These are phyloP conservation scores for Lithobates sylvaticus DNA, from an alignment of 2,797 vertebrate genomes.

Conservation along the genomic window DNA sequence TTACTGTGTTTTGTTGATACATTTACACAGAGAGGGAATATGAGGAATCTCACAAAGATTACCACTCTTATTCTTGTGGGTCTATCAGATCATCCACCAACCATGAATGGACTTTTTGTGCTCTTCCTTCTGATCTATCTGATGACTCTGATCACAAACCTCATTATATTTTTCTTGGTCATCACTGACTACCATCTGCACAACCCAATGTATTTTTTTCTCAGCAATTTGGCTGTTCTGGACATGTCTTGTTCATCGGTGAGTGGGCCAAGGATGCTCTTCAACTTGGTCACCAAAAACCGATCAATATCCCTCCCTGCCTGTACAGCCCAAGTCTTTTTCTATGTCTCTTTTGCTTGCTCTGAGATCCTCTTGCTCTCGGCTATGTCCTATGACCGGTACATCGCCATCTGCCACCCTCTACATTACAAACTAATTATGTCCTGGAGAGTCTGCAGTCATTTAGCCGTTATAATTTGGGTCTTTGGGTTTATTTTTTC, in stretches of 20 bases:
- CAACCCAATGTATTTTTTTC: slow-evolving; percentile 55
- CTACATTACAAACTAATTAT: slow-evolving; percentile 32
- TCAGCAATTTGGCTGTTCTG: slow-evolving; percentile 66
- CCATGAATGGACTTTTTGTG: slow-evolving; percentile 1
- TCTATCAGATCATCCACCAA: slow-evolving; percentile 7
- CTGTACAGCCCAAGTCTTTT: slow-evolving; percentile 34
- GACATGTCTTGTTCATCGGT: slow-evolving; percentile 66
- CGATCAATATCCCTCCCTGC: not conserved
- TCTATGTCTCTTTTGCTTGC: slow-evolving; percentile 8
- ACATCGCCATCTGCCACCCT: slow-evolving; percentile 38
- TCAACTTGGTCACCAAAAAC: slow-evolving; percentile 50
- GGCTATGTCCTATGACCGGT: slow-evolving; percentile 51
- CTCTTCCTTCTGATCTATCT: slow-evolving; percentile 27
- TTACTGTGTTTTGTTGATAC: too few species aligned
- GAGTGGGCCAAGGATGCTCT: slow-evolving; percentile 63
- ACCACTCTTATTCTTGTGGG: not conserved
- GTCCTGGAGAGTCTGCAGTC: not conserved
- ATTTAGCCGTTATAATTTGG: slow-evolving; percentile 1
- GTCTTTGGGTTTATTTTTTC: not conserved
- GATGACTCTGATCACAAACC: slow-evolving; percentile 4
- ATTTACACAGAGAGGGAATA: not conserved
- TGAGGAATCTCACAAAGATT: slow-evolving; percentile 9
- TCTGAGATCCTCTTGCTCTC: slow-evolving; percentile 36
- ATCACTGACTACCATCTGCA: slow-evolving; percentile 31
- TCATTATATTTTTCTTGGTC: not conserved